Conservation (phyloP, 2,888 invertebrate genomes). For the Microctonus hyperodae region DNA sequence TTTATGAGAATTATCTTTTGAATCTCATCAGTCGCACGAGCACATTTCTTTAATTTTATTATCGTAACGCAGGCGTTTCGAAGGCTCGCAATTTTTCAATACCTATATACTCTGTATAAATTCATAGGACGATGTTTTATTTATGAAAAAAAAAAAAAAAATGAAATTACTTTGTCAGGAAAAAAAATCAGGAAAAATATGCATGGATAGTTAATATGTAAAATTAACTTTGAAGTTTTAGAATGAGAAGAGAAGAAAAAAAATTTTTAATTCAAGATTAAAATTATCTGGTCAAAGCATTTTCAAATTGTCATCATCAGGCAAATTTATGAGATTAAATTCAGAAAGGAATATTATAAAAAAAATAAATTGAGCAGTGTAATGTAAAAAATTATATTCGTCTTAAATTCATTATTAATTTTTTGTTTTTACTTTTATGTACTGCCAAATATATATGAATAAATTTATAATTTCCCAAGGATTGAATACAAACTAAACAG, state of each 20-base stretch:
- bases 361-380: not conserved
- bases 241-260: not conserved
- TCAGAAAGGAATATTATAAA: not conserved
- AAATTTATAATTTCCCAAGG: not conserved
- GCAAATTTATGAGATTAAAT: not conserved
- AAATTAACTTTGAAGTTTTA: no score
- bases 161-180: not conserved
- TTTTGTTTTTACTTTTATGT: not conserved
- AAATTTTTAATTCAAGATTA: not conserved
- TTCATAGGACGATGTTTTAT: slow-evolving; percentile 1
- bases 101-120: slow-evolving; percentile 32
- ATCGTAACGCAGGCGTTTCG: slow-evolving; percentile 38
- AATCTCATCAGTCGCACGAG: not conserved
- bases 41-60: slow-evolving; percentile 21
- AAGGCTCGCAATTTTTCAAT: slow-evolving; percentile 18
- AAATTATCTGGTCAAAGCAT: not conserved
- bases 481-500: not conserved
- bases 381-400: not conserved
- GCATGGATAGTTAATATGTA: not conserved
- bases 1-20: not conserved
- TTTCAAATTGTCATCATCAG: not conserved
- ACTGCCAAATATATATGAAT: not conserved
- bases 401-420: no score
- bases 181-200: slow-evolving; percentile 2
- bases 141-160: slow-evolving; percentile 20